Evolutionary conservation across 1,140 invertebrate genomes (phyloP).

Genomic region (Scaptomyza pallida): DNA sequence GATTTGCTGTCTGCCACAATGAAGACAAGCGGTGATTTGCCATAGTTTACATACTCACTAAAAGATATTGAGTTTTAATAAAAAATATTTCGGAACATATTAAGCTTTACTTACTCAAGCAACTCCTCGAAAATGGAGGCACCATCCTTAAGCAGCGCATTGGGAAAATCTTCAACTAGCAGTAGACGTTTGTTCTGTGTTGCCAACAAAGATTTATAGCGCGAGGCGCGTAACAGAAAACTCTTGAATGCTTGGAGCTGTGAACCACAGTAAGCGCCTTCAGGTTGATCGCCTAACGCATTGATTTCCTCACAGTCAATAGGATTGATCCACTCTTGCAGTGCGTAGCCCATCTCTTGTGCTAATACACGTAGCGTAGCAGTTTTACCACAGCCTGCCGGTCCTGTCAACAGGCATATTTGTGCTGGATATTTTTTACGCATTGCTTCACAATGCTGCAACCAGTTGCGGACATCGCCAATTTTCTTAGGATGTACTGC

Average conservation of each 20-base stretch:
- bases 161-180: slow-evolving; percentile 91
- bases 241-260: slow-evolving; percentile 88
- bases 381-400: slow-evolving; percentile 90
- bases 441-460: slow-evolving; percentile 78
- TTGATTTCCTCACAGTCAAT: slow-evolving; percentile 85
- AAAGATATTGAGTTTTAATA: slow-evolving; percentile 2
- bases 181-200: slow-evolving; percentile 85
- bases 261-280: slow-evolving; percentile 84
- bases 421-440: slow-evolving; percentile 83
- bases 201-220: slow-evolving; percentile 88
- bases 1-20: slow-evolving; percentile 88
- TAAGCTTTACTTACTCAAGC: slow-evolving; percentile 86
- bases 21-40: slow-evolving; percentile 89
- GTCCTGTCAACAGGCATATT: slow-evolving; percentile 88
- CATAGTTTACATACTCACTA: slow-evolving; percentile 87
- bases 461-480: slow-evolving; percentile 86
- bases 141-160: slow-evolving; percentile 87
- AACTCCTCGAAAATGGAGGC: slow-evolving; percentile 86
- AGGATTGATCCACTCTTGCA: slow-evolving; percentile 90
- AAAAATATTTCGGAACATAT: no score
- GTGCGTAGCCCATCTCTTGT: slow-evolving; percentile 85
- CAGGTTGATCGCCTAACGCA: slow-evolving; percentile 59
- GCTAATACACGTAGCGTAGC: slow-evolving; percentile 86
- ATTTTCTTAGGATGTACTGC: slow-evolving; percentile 87
- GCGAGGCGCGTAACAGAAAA: slow-evolving; percentile 88